These are phyloP conservation scores for Eleginops maclovinus DNA, from an alignment of 2,113 vertebrate species.

Conservation along the genomic window DNA sequence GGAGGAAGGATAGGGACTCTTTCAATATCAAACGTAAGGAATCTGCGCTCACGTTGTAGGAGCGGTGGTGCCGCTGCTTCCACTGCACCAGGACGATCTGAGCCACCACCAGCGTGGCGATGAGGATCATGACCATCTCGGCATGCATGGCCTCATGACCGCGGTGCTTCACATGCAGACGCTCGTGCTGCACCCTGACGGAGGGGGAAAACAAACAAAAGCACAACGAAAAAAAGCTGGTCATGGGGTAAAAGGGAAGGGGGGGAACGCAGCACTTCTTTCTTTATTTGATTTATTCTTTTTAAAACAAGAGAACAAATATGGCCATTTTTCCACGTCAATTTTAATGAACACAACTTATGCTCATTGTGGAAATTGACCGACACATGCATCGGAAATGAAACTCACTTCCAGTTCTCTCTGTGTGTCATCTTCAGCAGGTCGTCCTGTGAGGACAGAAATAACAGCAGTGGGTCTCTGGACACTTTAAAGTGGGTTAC, in stretches of 20 bases:
- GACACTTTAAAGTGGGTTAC: not conserved
- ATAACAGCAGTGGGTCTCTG: constrained; percentile 44
- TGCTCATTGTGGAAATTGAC: too few relatives aligned
- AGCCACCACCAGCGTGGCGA: constrained; percentile 77
- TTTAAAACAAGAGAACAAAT: too few relatives aligned
- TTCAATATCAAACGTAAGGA: too few relatives aligned
- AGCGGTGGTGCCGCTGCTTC: constrained; percentile 84
- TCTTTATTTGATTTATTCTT: too few relatives aligned
- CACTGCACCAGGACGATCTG: constrained; percentile 83
- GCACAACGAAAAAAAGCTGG: not conserved
- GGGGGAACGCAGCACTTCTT: not conserved
- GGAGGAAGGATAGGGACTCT: too few relatives aligned
- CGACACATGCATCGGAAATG: too few relatives aligned
- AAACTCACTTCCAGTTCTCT: constrained; percentile 79
- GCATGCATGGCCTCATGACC: constrained; percentile 81
- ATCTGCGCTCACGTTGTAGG: constrained; percentile 69
- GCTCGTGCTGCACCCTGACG: constrained; percentile 80
- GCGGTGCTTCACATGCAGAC: constrained; percentile 72
- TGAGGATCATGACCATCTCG: constrained; percentile 85
- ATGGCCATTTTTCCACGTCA: too few relatives aligned
- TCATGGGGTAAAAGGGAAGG: not conserved
- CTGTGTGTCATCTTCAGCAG: constrained; percentile 78
- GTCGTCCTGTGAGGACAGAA: constrained; percentile 72
- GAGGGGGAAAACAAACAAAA: not conserved
- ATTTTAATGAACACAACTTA: too few relatives aligned